Evolutionary conservation across 30 jellyfish, hydroid and myxozoan species (phyloP).

Genomic region (Sanderia malayensis): DNA sequence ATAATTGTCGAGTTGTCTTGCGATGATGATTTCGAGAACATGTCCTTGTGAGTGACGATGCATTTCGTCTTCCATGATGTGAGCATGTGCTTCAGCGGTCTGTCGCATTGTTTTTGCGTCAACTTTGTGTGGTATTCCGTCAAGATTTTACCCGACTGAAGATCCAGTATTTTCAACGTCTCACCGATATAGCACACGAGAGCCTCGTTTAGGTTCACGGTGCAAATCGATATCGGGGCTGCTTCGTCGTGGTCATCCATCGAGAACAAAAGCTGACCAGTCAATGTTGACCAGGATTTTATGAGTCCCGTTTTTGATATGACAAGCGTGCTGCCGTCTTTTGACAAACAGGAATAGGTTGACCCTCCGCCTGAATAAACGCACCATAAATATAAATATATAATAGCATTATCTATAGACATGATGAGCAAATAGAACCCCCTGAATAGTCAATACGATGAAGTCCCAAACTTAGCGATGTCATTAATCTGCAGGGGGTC

Average conservation of each 20-base stretch:
- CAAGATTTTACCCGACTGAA: constrained; percentile 32
- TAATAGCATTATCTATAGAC: too few species aligned
- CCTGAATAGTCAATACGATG: too few species aligned
- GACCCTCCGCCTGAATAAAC: constrained; percentile 59
- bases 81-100: constrained; percentile 20
- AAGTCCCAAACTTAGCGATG: too few species aligned
- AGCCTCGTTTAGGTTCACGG: constrained; percentile 25
- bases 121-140: constrained; percentile 31
- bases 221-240: constrained; percentile 50
- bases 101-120: not conserved
- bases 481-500: too few species aligned
- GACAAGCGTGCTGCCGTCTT: constrained; percentile 18
- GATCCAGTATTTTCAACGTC: constrained; percentile 18
- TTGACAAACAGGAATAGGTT: constrained; percentile 34
- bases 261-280: constrained; percentile 50
- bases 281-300: constrained; percentile 59
- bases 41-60: constrained; percentile 42
- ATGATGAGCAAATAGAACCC: too few species aligned
- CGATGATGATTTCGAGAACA: not conserved
- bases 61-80: constrained; percentile 29
- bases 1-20: constrained; percentile 17
- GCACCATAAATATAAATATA: too few species aligned
- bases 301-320: constrained; percentile 40
- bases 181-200: constrained; percentile 16
- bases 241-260: constrained; percentile 43